Percentiles rank a stretch among this genome's conserved stretches.
Conservation (phyloP, 2,113 vertebrate species). For the Ptilorrhoa leucosticta region DNA sequence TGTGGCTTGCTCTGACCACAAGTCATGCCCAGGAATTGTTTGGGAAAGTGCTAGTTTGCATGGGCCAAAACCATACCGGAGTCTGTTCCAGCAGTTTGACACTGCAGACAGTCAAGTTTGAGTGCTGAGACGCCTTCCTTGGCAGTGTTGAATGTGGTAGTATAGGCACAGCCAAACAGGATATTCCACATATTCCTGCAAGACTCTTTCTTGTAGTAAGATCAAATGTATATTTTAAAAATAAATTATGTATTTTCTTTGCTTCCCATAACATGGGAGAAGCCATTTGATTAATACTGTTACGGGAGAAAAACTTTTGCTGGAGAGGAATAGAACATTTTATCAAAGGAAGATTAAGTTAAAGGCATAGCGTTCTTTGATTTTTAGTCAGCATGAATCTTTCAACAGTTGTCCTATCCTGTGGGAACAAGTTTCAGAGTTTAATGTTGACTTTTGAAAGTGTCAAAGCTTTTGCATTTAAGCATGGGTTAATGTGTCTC, state of each 20-base stretch:
- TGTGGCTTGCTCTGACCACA: constrained; percentile 8
- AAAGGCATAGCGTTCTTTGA: background rate
- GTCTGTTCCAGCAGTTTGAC: constrained; percentile 22
- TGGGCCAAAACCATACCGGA: constrained; percentile 19
- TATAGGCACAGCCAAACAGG: constrained; percentile 19
- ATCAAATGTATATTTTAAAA: constrained; percentile 25
- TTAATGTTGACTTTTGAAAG: background rate
- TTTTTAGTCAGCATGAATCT: background rate
- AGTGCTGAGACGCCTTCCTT: background rate
- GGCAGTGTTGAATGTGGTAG: constrained; percentile 8
- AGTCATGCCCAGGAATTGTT: constrained; percentile 40
- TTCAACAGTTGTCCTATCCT: background rate
- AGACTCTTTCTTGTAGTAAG: background rate
- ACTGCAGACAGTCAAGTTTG: background rate
- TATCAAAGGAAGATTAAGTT: background rate
- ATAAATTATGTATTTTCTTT: constrained; percentile 20
- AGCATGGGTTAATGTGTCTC: background rate
- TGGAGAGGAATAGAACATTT: background rate
- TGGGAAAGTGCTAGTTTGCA: background rate
- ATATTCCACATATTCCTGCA: constrained; percentile 32
- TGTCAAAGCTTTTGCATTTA: background rate
- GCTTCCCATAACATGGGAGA: background rate
- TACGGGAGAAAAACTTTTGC: background rate
- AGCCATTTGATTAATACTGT: constrained; percentile 1
- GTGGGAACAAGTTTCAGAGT: background rate